Evolutionary conservation across 2,888 invertebrate genomes (phyloP).

Genomic region (Athalia cordata): DNA sequence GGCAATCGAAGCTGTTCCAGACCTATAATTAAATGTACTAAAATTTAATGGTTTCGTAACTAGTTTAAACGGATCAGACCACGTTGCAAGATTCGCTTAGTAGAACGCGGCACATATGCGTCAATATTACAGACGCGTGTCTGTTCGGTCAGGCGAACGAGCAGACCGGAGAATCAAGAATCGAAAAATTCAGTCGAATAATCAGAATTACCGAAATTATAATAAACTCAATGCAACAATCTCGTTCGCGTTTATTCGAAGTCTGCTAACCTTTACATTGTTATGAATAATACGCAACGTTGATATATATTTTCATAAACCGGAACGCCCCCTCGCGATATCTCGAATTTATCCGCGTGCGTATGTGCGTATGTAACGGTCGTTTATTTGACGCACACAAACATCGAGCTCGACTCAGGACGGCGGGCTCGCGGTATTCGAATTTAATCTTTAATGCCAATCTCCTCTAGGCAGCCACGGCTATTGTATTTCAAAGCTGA

Average conservation of each 20-base stretch:
- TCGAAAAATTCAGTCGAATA: too few species aligned
- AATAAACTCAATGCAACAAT: neutral
- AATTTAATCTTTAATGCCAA: slow-evolving; percentile 43
- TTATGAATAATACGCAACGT: slow-evolving; percentile 30
- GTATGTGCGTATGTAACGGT: neutral
- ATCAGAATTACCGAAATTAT: neutral
- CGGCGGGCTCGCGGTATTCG: slow-evolving; percentile 22
- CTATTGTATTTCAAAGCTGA: slow-evolving; percentile 59
- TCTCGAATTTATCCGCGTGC: slow-evolving; percentile 4
- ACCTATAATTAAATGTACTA: slow-evolving; percentile 65
- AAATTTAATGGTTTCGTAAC: slow-evolving; percentile 59
- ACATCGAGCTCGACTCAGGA: slow-evolving; percentile 2
- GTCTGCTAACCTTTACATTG: slow-evolving; percentile 23
- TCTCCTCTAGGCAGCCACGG: slow-evolving; percentile 47
- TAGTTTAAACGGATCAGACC: slow-evolving; percentile 25
- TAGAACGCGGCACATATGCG: too few species aligned
- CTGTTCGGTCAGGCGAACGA: too few species aligned
- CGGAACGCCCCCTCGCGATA: slow-evolving; percentile 22
- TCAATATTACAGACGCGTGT: too few species aligned
- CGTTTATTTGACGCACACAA: neutral
- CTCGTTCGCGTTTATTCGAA: neutral
- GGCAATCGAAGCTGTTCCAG: slow-evolving; percentile 19
- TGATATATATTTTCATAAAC: slow-evolving; percentile 34
- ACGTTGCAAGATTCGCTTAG: neutral
- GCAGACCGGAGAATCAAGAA: too few species aligned